Conservation (phyloP, 2,797 vertebrate genomes). For the Synaphobranchus kaupii region DNA sequence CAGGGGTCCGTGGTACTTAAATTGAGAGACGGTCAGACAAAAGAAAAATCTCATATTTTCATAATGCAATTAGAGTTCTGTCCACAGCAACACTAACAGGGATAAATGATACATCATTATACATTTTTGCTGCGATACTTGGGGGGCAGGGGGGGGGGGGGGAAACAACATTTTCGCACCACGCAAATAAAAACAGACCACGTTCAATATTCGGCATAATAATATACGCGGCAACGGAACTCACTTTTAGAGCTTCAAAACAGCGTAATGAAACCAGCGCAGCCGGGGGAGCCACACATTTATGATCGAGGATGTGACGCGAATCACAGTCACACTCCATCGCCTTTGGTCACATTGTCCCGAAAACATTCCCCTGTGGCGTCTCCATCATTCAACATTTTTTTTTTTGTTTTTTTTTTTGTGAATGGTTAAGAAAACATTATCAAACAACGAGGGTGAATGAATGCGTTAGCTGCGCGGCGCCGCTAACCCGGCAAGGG, state of each 20-base stretch:
- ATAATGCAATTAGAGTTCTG: constrained; percentile 59
- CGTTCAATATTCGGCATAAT: background rate
- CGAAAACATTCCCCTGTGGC: background rate
- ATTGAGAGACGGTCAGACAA: constrained; percentile 61
- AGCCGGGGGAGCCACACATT: background rate
- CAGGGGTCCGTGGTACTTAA: constrained; percentile 58
- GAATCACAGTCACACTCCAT: background rate
- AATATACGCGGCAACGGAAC: background rate
- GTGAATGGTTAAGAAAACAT: background rate
- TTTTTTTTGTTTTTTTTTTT: background rate
- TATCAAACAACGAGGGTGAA: background rate
- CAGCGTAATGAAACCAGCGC: background rate
- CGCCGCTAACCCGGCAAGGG: background rate
- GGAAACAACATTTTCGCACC: background rate
- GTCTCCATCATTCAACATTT: background rate
- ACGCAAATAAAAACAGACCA: background rate
- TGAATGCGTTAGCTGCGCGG: background rate
- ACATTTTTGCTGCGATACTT: constrained; percentile 58
- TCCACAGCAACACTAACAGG: constrained; percentile 51
- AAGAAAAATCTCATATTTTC: constrained; percentile 53
- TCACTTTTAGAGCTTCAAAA: background rate
- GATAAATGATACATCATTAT: constrained; percentile 58
- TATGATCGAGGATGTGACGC: background rate
- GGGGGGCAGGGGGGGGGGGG: background rate
- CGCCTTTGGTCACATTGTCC: background rate